Conservation (phyloP, 2,113 vertebrate genomes). For the Nibea coibor region DNA sequence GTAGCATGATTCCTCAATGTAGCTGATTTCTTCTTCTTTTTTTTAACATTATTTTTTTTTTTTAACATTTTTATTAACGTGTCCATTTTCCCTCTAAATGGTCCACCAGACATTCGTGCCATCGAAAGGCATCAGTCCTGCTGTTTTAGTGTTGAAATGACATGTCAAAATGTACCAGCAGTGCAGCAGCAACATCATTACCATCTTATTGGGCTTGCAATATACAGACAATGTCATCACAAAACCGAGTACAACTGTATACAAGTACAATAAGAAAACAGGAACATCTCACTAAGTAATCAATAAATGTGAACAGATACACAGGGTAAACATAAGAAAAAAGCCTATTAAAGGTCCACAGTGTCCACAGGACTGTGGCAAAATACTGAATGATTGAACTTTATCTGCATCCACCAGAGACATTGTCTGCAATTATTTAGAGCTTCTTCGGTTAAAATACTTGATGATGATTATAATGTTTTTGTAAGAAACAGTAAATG, state of each 20-base stretch:
- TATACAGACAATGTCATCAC: constrained; percentile 90
- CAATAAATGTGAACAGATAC: constrained; percentile 92
- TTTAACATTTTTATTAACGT: constrained; percentile 4
- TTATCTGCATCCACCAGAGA: constrained; percentile 67
- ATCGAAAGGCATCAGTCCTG: constrained; percentile 79
- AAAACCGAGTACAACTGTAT: constrained; percentile 85
- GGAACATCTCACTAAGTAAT: constrained; percentile 89
- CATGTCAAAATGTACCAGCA: constrained; percentile 88
- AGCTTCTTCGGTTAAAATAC: constrained; percentile 65
- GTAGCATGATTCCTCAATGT: constrained; percentile 87
- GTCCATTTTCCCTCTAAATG: constrained; percentile 78
- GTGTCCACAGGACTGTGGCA: constrained; percentile 90
- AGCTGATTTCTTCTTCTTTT: constrained; percentile 61
- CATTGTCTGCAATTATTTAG: constrained; percentile 61
- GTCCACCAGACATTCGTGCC: constrained; percentile 77
- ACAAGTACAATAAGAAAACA: constrained; percentile 91
- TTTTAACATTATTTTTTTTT: not conserved
- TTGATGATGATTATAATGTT: constrained; percentile 50
- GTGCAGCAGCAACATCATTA: constrained; percentile 93
- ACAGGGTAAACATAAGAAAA: constrained; percentile 87
- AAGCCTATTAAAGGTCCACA: constrained; percentile 88
- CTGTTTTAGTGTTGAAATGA: constrained; percentile 83
- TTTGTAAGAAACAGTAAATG: constrained; percentile 51
- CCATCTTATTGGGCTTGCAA: constrained; percentile 89
- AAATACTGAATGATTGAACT: constrained; percentile 77